A percentile compares a stretch with the other conserved stretches of the same genome.
Evolutionary conservation across 2,888 invertebrate species (phyloP).

Genomic region (Melieria picta): DNA sequence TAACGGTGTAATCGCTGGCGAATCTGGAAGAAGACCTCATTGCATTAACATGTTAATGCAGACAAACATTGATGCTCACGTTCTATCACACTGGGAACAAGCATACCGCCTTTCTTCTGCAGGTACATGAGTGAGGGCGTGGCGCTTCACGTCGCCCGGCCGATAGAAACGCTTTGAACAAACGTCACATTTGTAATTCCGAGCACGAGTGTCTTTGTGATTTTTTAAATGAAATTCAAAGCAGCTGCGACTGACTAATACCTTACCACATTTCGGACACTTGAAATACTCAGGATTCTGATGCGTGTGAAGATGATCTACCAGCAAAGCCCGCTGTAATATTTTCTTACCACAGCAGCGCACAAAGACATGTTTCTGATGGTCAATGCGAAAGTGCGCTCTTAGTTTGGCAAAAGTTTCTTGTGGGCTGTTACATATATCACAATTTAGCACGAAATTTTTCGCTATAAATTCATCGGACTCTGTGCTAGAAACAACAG

Average conservation of each 20-base stretch:
- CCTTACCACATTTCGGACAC: slow-evolving; percentile 55
- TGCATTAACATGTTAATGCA: background rate
- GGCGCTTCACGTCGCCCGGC: slow-evolving; percentile 51
- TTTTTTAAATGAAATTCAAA: slow-evolving; percentile 54
- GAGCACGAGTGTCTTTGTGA: slow-evolving; percentile 52
- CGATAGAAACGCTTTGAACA: slow-evolving; percentile 60
- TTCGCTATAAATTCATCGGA: slow-evolving; percentile 41
- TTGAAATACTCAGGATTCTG: slow-evolving; percentile 61
- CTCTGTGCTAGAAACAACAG: background rate
- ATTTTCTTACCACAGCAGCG: slow-evolving; percentile 61
- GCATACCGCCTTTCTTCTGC: slow-evolving; percentile 54
- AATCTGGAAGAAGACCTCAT: slow-evolving; percentile 46
- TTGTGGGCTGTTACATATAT: slow-evolving; percentile 31
- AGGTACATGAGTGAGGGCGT: slow-evolving; percentile 58
- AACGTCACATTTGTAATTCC: slow-evolving; percentile 55
- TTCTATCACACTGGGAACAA: slow-evolving; percentile 53
- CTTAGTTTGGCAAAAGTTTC: slow-evolving; percentile 34
- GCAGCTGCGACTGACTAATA: slow-evolving; percentile 53
- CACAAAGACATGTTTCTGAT: slow-evolving; percentile 55
- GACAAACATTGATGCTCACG: slow-evolving; percentile 15
- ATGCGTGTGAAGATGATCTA: slow-evolving; percentile 61
- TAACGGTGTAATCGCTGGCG: slow-evolving; percentile 54
- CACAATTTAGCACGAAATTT: slow-evolving; percentile 37
- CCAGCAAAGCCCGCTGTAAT: slow-evolving; percentile 55
- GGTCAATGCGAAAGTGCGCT: slow-evolving; percentile 35